These are phyloP conservation scores for Pterophyllum scalare DNA, from an alignment of 2,113 vertebrate genomes.

Conservation along the genomic window DNA sequence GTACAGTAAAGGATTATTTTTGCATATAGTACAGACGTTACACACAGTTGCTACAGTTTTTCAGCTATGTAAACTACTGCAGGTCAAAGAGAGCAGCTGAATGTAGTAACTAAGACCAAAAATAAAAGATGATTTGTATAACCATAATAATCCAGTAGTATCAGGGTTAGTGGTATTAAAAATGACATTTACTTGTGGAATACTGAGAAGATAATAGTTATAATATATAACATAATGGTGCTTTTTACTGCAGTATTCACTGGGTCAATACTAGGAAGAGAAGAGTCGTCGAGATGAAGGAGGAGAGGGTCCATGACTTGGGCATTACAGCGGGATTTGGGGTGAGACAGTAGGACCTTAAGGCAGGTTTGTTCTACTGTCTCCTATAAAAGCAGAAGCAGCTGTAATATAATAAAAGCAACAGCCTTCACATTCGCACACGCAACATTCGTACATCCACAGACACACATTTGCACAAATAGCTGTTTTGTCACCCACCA, in stretches of 20 bases:
- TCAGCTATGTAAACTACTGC: neutral
- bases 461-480: conserved; percentile 10
- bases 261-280: conserved; percentile 48
- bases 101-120: neutral
- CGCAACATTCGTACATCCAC: neutral
- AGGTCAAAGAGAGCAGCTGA: conserved; percentile 42
- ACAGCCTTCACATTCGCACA: conserved; percentile 15
- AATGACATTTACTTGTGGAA: conserved; percentile 6
- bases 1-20: neutral
- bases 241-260: conserved; percentile 60
- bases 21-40: neutral
- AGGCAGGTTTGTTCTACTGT: conserved; percentile 59
- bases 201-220: conserved; percentile 23
- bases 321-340: conserved; percentile 54
- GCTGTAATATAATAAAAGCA: conserved; percentile 47
- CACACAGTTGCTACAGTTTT: neutral
- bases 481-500: conserved; percentile 88
- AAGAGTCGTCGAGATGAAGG: conserved; percentile 24
- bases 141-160: conserved; percentile 7
- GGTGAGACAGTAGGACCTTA: conserved; percentile 57
- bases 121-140: conserved; percentile 26
- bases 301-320: conserved; percentile 60
- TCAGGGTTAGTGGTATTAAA: neutral
- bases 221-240: neutral
- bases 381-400: conserved; percentile 57